Evolutionary conservation across 2,797 vertebrate genomes (phyloP), one percentile per base, ranked within the genome.

Genomic region (Gallirallus australis): DNA sequence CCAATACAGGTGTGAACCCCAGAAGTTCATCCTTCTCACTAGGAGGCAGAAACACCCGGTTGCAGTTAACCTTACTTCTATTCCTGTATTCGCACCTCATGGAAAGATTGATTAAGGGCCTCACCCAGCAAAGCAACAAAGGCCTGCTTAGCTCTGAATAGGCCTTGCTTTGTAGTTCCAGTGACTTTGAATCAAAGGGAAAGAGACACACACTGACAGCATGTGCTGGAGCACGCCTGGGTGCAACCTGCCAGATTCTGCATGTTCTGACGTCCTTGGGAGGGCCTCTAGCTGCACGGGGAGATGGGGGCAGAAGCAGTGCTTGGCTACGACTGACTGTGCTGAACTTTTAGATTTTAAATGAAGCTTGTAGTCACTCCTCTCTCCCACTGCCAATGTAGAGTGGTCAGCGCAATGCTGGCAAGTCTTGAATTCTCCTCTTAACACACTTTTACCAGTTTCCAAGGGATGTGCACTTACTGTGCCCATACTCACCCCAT

Each of bases 201-300:
- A 85, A 39, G 15, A 68, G 31, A 10, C 15, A 28, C 2, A 2
- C 0, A 1, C 23, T 33, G 68, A 21, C 16, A 48, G 28, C 6
- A 2, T 0, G 1, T 37, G 16, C 76, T 42, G 53, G 28, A 56
- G 33, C 20, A 14, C 2, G 6, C 45, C 31, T 52, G 53, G 24
- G 15, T 4, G 2, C 47, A 59, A 9, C 28, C n/a, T 35, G 69
- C 18, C 40, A 39, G 24, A 15, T 70, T 61, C n/a, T 61, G 12
- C 3, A 1, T 9, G 12, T 56, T 57, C 65, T 7, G 21, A 40
- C 7, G 6, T 14, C 56, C 68, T 8, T 5, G 9, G n/a, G 27
- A 61, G 52, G 66, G 11, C 17, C 28, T 35, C 3, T 1, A 48
- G n/a, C 61, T 77, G 9, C 2, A 2, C 0, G 0, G 3, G 4